A percentile compares a stretch with the other conserved stretches of the same genome.
These are phyloP conservation scores for Chaetodon auriga DNA, from an alignment of 2,113 vertebrate genomes.

Conservation along the genomic window DNA sequence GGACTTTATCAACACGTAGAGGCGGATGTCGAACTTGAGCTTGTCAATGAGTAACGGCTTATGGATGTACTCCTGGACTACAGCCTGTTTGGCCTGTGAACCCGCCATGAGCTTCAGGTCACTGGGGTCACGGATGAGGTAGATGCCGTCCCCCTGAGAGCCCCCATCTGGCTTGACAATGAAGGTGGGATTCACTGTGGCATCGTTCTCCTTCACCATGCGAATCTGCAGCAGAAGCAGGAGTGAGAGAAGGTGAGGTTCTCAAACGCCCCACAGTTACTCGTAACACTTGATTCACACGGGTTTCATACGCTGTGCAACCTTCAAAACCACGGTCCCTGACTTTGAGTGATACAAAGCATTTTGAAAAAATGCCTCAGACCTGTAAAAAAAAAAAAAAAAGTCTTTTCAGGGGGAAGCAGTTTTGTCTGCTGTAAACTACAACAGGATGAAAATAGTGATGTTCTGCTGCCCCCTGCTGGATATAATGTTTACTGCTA, in stretches of 20 bases:
- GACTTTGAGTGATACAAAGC: background rate
- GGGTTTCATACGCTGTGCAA: background rate
- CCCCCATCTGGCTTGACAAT: slow-evolving; percentile 97
- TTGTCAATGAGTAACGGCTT: slow-evolving; percentile 95
- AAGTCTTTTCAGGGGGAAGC: background rate
- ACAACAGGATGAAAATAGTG: background rate
- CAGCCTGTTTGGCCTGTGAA: slow-evolving; percentile 88
- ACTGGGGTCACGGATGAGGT: slow-evolving; percentile 94
- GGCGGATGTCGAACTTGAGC: slow-evolving; percentile 97
- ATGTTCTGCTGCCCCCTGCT: slow-evolving; percentile 56
- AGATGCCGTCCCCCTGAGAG: slow-evolving; percentile 98
- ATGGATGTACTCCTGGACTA: slow-evolving; percentile 97
- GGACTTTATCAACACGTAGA: slow-evolving; percentile 95
- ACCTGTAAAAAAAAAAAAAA: background rate
- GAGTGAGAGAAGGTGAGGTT: background rate
- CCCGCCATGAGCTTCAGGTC: slow-evolving; percentile 87
- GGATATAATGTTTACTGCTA: slow-evolving; percentile 4
- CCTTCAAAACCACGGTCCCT: background rate
- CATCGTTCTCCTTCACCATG: slow-evolving; percentile 88
- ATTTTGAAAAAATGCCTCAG: too few species aligned
- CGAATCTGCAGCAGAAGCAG: slow-evolving; percentile 82
- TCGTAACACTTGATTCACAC: background rate
- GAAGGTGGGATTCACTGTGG: slow-evolving; percentile 90
- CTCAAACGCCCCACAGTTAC: background rate
- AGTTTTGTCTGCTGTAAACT: background rate